Percentiles rank a stretch among this genome's conserved stretches.
Conservation (phyloP, 2,888 invertebrate species). For the Ormyrus pomaceus region DNA sequence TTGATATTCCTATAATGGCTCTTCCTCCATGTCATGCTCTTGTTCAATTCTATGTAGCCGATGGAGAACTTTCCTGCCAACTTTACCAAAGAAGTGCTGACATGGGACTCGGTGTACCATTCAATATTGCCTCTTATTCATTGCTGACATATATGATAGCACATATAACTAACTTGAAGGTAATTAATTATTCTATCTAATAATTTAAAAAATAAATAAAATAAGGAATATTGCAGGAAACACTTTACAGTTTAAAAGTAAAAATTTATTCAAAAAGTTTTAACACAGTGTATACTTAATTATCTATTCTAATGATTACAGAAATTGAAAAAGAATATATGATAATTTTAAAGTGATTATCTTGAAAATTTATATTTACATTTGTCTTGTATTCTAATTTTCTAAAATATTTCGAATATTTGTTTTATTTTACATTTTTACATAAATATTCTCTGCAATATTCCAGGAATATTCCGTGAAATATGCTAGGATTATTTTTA, state of each 20-base stretch:
- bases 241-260: slow-evolving; percentile 16
- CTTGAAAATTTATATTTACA: background rate
- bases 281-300: background rate
- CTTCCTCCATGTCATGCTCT: slow-evolving; percentile 97
- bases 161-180: slow-evolving; percentile 92
- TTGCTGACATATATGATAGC: slow-evolving; percentile 97
- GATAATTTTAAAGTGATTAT: background rate
- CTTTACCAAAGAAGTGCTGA: slow-evolving; percentile 98
- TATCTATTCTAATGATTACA: background rate
- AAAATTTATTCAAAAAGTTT: slow-evolving; percentile 26
- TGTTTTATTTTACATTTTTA: background rate
- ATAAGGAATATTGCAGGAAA: slow-evolving; percentile 42
- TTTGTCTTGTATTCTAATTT: background rate
- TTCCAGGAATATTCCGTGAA: slow-evolving; percentile 26
- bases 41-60: slow-evolving; percentile 94
- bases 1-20: slow-evolving; percentile 93
- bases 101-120: slow-evolving; percentile 98
- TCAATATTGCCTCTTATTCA: slow-evolving; percentile 98
- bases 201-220: slow-evolving; percentile 9
- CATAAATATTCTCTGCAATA: slow-evolving; percentile 35
- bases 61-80: slow-evolving; percentile 91
- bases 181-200: slow-evolving; percentile 67
- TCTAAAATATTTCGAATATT: background rate
- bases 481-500: slow-evolving; percentile 10
- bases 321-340: slow-evolving; percentile 4